A percentile compares a stretch with the other conserved stretches of the same genome.
phyloP scores from a whole-genome alignment of 2,797 vertebrate species.

The Propithecus perrieri region DNA sequence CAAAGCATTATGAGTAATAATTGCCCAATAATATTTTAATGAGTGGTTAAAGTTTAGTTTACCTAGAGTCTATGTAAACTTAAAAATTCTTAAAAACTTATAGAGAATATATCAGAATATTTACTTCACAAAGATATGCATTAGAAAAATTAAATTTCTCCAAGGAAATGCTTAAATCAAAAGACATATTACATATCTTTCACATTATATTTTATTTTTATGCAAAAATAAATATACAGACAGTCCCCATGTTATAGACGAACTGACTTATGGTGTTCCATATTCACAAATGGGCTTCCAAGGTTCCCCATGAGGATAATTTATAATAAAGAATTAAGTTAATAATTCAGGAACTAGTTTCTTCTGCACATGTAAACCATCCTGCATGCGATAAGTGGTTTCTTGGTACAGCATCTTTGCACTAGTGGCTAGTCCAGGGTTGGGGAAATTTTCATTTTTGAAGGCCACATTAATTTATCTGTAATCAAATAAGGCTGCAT shows the following conservation, averaged over 20 bases:
- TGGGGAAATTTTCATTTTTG: too few relatives aligned
- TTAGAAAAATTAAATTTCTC: background rate
- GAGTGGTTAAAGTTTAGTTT: background rate
- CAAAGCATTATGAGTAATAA: background rate
- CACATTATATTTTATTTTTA: background rate
- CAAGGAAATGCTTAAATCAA: background rate
- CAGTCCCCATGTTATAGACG: background rate
- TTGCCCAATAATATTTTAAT: background rate
- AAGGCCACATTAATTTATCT: too few relatives aligned
- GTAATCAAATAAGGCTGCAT: too few relatives aligned
- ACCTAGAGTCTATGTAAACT: background rate
- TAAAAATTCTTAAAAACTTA: background rate
- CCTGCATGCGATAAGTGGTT: too few relatives aligned
- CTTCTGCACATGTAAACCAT: too few relatives aligned
- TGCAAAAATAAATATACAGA: background rate
- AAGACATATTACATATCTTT: background rate
- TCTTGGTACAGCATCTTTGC: too few relatives aligned
- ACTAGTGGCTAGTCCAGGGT: too few relatives aligned
- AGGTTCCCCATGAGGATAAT: background rate
- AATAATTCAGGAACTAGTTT: background rate
- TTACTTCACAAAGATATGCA: background rate
- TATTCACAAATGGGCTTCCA: background rate
- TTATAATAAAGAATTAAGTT: background rate
- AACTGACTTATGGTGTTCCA: rapidly evolving
- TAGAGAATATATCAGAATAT: background rate